A percentile compares a stretch with the other conserved stretches of the same genome.
These are phyloP conservation scores for Sinohyriopsis cumingii DNA, from an alignment of 2,888 invertebrate genomes.

Conservation along the genomic window DNA sequence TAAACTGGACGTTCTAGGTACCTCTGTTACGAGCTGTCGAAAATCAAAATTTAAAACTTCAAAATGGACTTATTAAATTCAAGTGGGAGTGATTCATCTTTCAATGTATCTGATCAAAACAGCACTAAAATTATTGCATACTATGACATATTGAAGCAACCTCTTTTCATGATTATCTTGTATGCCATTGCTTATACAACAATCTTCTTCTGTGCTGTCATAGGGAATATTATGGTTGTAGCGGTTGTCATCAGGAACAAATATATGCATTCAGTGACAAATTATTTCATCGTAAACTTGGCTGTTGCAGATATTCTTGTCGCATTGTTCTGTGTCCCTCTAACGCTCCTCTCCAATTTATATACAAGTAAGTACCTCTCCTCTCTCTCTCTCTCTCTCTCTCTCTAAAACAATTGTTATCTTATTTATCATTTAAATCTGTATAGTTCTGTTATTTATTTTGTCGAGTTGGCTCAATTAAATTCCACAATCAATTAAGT, in stretches of 20 bases:
- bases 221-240: constrained; percentile 70
- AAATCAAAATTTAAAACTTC: too few relatives aligned
- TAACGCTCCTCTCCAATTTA: constrained; percentile 56
- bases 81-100: too few relatives aligned
- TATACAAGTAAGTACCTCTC: constrained; percentile 50
- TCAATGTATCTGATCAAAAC: too few relatives aligned
- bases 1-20: too few relatives aligned
- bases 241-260: constrained; percentile 65
- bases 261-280: constrained; percentile 70
- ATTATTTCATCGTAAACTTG: constrained; percentile 64
- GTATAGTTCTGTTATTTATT: too few relatives aligned
- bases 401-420: too few relatives aligned
- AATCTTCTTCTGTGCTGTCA: constrained; percentile 67
- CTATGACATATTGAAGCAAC: constrained; percentile 42
- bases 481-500: too few relatives aligned
- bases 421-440: too few relatives aligned
- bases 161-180: constrained; percentile 54
- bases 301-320: constrained; percentile 62
- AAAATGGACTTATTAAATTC: too few relatives aligned
- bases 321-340: constrained; percentile 57
- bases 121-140: background rate
- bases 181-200: constrained; percentile 67
- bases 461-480: too few relatives aligned
- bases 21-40: too few relatives aligned
- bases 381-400: too few relatives aligned